Evolutionary conservation across 2,113 vertebrate genomes (phyloP), one percentile per base, ranked within the genome.

Genomic region (Glaucomys volans): DNA sequence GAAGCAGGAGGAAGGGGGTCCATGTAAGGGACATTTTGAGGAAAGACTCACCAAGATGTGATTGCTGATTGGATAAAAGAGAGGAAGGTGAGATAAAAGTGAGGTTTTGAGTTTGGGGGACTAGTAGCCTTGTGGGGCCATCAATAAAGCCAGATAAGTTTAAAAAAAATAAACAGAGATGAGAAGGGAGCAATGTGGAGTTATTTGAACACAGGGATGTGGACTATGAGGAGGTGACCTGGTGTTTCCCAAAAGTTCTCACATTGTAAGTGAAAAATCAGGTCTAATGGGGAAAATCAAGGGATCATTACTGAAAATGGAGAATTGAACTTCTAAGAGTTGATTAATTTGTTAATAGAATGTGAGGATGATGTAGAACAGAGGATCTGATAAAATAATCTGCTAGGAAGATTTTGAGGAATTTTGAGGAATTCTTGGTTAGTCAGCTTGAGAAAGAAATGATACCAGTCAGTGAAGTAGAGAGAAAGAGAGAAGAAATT

Each of bases 401-500:
- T 47, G 35, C 35, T 22, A 40, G 18, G n/a, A 71, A 26, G 16
- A 50, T 26, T 77, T 40, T 26, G 11, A 83, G 59, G 76, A 86
- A 50, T 26, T 77, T 40, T 26, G 11, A 83, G 59, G 76, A 86
- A 59, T n/a, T 28, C 32, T 17, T 28, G 42, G 24, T 14, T 57
- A 11, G 11, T 90, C 32, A 85, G 47, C 30, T 54, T 82, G 69
- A 94, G 93, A 67, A 44, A 44, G 87, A 80, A 84, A 81, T 59
- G 42, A 30, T 4, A 26, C 22, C 57, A 30, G 8, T 67, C 62
- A 74, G 18, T 37, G 71, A 71, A 86, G 50, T 17, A 59, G 52
- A 69, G 28, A 0, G 75, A 54, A 69, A 32, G 64, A 74, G n/a
- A 81, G 35, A 26, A 28, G 57, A 80, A 86, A 76, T 40, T 22